These are phyloP conservation scores for Xiphorhynchus elegans DNA, from an alignment of 2,113 vertebrate species.

Conservation along the genomic window DNA sequence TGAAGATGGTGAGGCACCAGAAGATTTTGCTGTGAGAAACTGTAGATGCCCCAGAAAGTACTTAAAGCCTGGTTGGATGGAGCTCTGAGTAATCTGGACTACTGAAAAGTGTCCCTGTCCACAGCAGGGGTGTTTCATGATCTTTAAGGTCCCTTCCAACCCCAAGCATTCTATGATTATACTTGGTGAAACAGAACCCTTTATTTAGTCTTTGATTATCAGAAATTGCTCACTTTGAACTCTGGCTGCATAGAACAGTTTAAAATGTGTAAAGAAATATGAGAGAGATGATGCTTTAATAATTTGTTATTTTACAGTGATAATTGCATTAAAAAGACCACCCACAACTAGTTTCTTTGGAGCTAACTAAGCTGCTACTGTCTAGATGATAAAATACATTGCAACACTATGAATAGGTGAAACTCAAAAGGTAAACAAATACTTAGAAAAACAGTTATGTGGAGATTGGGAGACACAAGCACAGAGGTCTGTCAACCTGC, in stretches of 20 bases:
- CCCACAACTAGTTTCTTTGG: background rate
- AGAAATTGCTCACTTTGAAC: background rate
- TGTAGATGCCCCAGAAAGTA: background rate
- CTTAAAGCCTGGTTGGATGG: background rate
- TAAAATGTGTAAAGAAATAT: background rate
- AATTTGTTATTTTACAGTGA: background rate
- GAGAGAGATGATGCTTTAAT: background rate
- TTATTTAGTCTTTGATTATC: background rate
- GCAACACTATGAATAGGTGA: background rate
- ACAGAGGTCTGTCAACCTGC: background rate
- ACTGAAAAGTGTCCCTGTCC: background rate
- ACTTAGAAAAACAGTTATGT: background rate
- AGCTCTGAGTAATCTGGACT: background rate
- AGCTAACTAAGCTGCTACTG: background rate
- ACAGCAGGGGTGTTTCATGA: accelerated
- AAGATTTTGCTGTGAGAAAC: background rate
- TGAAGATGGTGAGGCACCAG: background rate
- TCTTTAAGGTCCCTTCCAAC: background rate
- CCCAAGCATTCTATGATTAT: background rate
- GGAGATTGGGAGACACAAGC: background rate
- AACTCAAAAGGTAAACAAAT: background rate
- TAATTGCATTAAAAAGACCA: background rate
- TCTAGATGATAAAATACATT: background rate
- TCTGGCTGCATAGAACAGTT: background rate
- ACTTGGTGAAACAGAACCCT: background rate